phyloP scores from a whole-genome alignment of 2,113 vertebrate species.

The Hippolais icterina region DNA sequence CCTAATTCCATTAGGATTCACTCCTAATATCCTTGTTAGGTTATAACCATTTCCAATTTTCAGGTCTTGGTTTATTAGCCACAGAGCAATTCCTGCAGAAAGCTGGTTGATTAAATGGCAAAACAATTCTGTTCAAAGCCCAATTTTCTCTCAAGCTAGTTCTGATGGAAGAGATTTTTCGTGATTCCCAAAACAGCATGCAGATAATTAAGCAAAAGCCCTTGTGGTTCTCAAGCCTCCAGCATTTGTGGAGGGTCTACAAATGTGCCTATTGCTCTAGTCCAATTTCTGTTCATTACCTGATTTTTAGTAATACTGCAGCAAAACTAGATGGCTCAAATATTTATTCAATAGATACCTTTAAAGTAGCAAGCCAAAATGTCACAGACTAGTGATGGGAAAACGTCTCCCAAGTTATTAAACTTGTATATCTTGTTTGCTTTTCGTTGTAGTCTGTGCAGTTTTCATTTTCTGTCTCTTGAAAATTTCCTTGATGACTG shows the following conservation, averaged over 20 bases:
- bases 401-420: background rate
- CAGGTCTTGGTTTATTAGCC: background rate
- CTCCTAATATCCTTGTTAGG: accelerated
- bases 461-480: background rate
- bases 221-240: background rate
- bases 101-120: background rate
- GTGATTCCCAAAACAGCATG: background rate
- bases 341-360: background rate
- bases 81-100: background rate
- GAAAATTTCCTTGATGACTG: conserved; percentile 33
- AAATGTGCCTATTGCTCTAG: background rate
- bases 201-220: background rate
- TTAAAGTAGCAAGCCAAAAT: background rate
- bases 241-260: background rate
- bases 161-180: background rate
- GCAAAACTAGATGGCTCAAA: background rate
- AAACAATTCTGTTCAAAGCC: background rate
- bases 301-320: background rate
- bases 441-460: background rate
- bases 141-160: background rate
- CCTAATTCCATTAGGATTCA: background rate
- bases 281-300: background rate
- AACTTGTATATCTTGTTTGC: background rate
- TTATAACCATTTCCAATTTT: background rate
- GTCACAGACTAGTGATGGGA: background rate